Evolutionary conservation across 2,113 vertebrate species (phyloP).

Genomic region (Crotalus horridus): DNA sequence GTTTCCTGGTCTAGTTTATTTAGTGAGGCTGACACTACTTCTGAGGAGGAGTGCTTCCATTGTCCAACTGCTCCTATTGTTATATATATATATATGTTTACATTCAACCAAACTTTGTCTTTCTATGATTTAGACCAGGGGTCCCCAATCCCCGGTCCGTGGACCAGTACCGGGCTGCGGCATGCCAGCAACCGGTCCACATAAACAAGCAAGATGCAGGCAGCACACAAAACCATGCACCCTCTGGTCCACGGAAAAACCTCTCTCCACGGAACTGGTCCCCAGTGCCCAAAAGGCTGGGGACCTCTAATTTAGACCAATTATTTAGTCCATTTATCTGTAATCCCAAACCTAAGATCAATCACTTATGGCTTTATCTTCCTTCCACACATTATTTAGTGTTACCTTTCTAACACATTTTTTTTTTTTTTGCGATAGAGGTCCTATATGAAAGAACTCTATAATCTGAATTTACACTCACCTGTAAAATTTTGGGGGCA

Average conservation of each 20-base stretch:
- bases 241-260: too few relatives aligned
- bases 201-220: too few relatives aligned
- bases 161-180: too few relatives aligned
- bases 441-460: background rate
- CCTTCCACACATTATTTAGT: background rate
- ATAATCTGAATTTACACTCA: background rate
- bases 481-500: background rate
- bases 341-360: background rate
- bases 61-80: background rate
- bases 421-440: background rate
- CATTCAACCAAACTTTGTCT: background rate
- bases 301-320: background rate
- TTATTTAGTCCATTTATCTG: background rate
- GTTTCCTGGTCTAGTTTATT: too few relatives aligned
- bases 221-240: too few relatives aligned
- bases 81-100: background rate
- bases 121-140: background rate
- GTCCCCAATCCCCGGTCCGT: too few relatives aligned
- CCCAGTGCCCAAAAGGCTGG: too few relatives aligned
- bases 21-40: background rate
- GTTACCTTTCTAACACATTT: background rate
- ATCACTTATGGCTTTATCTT: background rate
- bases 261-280: too few relatives aligned
- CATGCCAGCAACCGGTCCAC: too few relatives aligned
- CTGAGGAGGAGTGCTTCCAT: background rate